Conservation (phyloP, 2,113 vertebrate genomes). For the Panurus biarmicus region DNA sequence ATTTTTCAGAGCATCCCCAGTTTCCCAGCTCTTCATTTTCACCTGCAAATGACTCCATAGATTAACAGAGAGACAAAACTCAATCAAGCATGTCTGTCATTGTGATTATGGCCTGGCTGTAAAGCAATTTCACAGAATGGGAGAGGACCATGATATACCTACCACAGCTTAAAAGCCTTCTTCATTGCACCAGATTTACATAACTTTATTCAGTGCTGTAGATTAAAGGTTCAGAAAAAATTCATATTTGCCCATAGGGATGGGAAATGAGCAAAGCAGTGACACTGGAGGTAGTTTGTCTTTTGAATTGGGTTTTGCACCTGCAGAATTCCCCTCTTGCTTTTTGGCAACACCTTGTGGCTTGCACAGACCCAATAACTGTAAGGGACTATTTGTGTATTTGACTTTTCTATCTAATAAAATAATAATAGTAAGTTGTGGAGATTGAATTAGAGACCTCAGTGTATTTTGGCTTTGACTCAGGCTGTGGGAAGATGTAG, state of each 20-base stretch:
- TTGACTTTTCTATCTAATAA: background rate
- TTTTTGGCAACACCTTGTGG: background rate
- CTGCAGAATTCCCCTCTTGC: background rate
- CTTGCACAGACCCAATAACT: background rate
- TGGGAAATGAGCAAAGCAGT: background rate
- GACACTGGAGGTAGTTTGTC: background rate
- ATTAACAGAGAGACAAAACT: conserved; percentile 51
- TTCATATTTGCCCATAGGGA: background rate
- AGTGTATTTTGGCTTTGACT: background rate
- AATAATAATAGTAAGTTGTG: background rate
- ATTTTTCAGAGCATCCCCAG: conserved; percentile 17
- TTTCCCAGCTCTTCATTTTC: conserved; percentile 38
- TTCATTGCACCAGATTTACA: background rate
- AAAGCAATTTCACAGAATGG: conserved; percentile 44
- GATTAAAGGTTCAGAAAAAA: background rate
- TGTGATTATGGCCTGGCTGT: background rate
- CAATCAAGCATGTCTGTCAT: conserved; percentile 46
- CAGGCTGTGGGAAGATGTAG: background rate
- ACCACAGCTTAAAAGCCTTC: background rate
- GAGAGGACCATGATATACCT: background rate
- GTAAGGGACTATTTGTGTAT: background rate
- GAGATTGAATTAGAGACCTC: background rate
- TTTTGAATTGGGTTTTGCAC: background rate
- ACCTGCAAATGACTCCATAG: conserved; percentile 29
- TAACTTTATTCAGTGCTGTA: background rate